Evolutionary conservation across 2,797 vertebrate species (phyloP), one percentile per base, ranked within the genome.

Genomic region (Pachyuromys duprasi): DNA sequence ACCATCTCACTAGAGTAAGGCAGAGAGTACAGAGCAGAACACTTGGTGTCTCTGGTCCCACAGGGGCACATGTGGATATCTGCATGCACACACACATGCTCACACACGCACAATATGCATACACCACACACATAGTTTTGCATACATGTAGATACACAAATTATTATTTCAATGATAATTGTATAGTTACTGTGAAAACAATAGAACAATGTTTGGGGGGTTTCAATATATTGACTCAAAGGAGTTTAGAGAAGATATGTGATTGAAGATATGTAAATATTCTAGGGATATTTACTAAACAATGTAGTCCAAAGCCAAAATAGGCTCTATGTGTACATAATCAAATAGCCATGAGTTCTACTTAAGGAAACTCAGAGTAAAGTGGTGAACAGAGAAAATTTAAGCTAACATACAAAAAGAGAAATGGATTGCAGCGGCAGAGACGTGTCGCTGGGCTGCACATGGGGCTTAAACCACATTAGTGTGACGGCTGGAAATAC

Each of bases 201-300:
- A 69, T 15, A 81, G 33, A 86, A 15, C 5, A 15, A 12, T 81
- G 86, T 60, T 53, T 36, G 45, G 76, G 79, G 89, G 91, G 69
- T 84, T 81, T 49, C n/a, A 17, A 5, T 74, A 91, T 95, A 62
- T 81, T 28, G n/a, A 86, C 31, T 96, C 39, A 83, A 49, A 72
- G 28, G 13, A n/a, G 18, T 86, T 28, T 12, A 83, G 4, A n/a
- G 63, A 60, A 94, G 53, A 82, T 36, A 62, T 15, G 18, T 80
- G 33, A 76, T 63, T 93, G 28, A 60, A 94, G 53, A 82, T 36
- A 62, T 15, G 18, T 80, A 28, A 76, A 60, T 93, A 24, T 63
- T 81, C 39, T 53, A 89, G 86, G 63, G 83, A 65, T 65, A 72
- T 36, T 67, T 90, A 60, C 22, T n/a, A 57, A 69, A n/a, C 31